These are phyloP conservation scores for Empidonax alnorum DNA, from an alignment of 2,113 vertebrate species.

Conservation along the genomic window DNA sequence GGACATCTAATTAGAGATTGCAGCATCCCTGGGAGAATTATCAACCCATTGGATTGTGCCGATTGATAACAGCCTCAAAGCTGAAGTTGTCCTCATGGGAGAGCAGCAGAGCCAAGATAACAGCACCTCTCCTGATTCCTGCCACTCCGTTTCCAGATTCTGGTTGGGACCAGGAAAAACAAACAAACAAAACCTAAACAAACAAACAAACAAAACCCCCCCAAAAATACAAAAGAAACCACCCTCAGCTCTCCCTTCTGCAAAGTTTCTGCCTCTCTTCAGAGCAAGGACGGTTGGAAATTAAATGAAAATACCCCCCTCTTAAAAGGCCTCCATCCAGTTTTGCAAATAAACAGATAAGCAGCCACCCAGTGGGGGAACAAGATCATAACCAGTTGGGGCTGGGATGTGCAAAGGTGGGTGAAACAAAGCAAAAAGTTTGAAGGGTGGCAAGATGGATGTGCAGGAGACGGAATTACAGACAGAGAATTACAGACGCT, in stretches of 20 bases:
- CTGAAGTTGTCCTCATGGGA: not conserved
- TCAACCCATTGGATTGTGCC: not conserved
- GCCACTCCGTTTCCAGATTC: not conserved
- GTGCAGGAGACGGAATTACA: not conserved
- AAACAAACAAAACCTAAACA: too few relatives aligned
- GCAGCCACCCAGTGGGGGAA: constrained; percentile 19
- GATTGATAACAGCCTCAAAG: not conserved
- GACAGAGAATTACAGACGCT: not conserved
- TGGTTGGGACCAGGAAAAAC: not conserved
- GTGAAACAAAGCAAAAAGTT: not conserved
- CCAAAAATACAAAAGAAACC: too few relatives aligned
- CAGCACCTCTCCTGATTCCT: not conserved
- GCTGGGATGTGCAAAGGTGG: not conserved
- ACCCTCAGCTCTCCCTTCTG: not conserved
- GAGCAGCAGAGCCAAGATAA: not conserved
- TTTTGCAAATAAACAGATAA: constrained; percentile 46
- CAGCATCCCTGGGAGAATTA: not conserved
- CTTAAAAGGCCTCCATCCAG: not conserved
- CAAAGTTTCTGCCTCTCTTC: not conserved
- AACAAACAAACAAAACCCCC: too few relatives aligned
- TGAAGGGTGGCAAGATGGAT: not conserved
- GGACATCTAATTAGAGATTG: not conserved
- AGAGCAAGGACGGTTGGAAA: not conserved
- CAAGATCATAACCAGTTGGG: not conserved
- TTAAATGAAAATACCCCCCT: not conserved